Percentiles rank a stretch among this genome's conserved stretches.
phyloP scores from a whole-genome alignment of 2,888 invertebrate species.

The Laspeyria flexula region DNA sequence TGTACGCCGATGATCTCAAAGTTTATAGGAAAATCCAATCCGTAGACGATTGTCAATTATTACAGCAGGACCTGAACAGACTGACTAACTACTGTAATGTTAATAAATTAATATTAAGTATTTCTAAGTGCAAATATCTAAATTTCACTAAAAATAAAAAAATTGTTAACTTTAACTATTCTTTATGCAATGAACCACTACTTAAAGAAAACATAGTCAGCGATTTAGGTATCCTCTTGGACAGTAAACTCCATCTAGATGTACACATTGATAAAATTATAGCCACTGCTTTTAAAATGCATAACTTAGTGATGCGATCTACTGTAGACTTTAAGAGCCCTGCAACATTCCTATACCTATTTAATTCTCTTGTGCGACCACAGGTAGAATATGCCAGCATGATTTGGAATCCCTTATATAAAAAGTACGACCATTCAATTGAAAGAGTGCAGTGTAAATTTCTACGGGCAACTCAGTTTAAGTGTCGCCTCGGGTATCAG shows the following conservation, averaged over 20 bases:
- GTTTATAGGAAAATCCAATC: not conserved
- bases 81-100: conserved; percentile 1
- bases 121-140: not conserved
- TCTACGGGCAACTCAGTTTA: not conserved
- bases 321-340: not conserved
- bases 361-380: not conserved
- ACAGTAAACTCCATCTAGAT: conserved; percentile 1
- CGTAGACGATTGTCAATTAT: not conserved
- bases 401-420: conserved; percentile 2
- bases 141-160: conserved; percentile 5
- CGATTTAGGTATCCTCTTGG: not conserved
- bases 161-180: not conserved
- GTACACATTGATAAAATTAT: conserved; percentile 3
- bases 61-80: conserved; percentile 4
- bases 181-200: not conserved
- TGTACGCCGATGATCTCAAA: conserved; percentile 8
- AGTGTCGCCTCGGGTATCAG: not conserved
- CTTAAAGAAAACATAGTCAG: not conserved
- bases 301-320: not conserved
- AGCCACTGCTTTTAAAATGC: conserved; percentile 3
- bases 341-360: not conserved
- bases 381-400: conserved; percentile 3
- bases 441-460: conserved; percentile 1
- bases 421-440: not conserved
- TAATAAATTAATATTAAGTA: conserved; percentile 5